phyloP scores from a whole-genome alignment of 1,140 invertebrate species.

The Trichoplusia ni region DNA sequence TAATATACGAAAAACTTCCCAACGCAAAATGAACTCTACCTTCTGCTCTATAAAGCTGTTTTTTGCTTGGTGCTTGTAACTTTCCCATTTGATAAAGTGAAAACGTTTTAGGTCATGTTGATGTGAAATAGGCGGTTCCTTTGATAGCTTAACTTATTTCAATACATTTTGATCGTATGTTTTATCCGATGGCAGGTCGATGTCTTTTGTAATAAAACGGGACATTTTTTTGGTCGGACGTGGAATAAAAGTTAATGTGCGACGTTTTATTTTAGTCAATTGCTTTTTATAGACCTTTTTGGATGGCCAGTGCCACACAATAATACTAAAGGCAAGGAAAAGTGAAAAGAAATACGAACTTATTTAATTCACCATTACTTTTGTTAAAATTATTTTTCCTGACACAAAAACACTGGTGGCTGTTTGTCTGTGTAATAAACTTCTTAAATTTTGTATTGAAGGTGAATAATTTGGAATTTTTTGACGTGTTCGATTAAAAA shows the following conservation, averaged over 20 bases:
- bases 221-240: neutral
- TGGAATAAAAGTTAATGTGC: neutral
- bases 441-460: too few species aligned
- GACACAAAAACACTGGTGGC: too few species aligned
- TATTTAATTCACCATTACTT: too few species aligned
- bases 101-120: constrained; percentile 22
- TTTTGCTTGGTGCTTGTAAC: neutral
- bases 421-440: too few species aligned
- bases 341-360: too few species aligned
- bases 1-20: neutral
- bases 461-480: too few species aligned
- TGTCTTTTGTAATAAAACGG: neutral
- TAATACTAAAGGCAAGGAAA: too few species aligned
- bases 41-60: neutral
- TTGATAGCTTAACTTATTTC: constrained; percentile 20
- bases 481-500: too few species aligned
- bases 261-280: too few species aligned
- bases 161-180: constrained; percentile 1
- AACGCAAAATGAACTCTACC: neutral
- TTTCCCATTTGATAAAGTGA: constrained; percentile 26
- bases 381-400: too few species aligned
- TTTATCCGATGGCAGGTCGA: neutral
- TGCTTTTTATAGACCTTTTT: too few species aligned
- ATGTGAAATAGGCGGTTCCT: constrained; percentile 1
- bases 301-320: too few species aligned